Percentiles rank a stretch among this genome's conserved stretches.
Conservation (phyloP, 2,113 vertebrate species). For the Empidonax alnorum region DNA sequence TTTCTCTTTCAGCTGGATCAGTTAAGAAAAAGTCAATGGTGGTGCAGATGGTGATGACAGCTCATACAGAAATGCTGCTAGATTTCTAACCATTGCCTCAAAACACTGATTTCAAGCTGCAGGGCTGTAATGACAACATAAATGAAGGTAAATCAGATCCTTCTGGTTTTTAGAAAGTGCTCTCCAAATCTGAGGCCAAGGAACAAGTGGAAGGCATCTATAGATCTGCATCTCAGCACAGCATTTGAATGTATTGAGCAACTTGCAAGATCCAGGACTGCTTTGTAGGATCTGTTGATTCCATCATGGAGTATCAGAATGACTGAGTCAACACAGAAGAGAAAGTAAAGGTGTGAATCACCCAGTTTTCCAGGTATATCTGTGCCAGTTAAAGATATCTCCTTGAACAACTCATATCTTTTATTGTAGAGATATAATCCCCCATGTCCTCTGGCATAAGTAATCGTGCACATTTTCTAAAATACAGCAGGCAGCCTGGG, state of each 20-base stretch:
- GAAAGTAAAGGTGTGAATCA: not conserved
- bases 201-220: not conserved
- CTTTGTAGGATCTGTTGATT: not conserved
- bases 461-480: not conserved
- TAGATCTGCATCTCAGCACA: not conserved
- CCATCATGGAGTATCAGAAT: not conserved
- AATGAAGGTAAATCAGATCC: conserved; percentile 30
- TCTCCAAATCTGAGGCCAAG: not conserved
- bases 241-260: not conserved
- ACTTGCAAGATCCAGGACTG: not conserved
- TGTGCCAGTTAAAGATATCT: not conserved
- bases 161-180: not conserved
- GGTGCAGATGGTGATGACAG: not conserved
- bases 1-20: not conserved
- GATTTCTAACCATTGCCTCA: not conserved
- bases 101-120: conserved; percentile 5
- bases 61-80: not conserved
- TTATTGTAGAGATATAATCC: not conserved
- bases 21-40: not conserved
- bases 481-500: not conserved
- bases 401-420: not conserved
- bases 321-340: not conserved
- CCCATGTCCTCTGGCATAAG: not conserved
- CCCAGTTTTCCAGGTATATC: not conserved
- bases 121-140: not conserved